These are phyloP conservation scores for Apamea anceps DNA, from an alignment of 2,888 invertebrate genomes.

Conservation along the genomic window DNA sequence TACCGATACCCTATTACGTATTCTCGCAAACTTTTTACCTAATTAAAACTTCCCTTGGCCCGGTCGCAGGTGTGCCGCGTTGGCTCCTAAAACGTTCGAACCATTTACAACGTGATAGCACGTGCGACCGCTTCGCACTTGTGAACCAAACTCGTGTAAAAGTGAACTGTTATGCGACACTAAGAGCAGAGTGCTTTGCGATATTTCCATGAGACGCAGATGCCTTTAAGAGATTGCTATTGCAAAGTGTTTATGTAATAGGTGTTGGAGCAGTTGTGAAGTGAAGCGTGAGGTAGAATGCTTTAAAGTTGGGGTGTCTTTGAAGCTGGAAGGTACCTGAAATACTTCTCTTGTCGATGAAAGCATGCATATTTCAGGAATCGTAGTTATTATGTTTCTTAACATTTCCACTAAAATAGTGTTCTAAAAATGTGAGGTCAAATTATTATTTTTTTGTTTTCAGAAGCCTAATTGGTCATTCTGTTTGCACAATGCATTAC, in stretches of 20 bases:
- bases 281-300: conserved; percentile 23
- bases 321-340: conserved; percentile 16
- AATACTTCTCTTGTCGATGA: conserved; percentile 1
- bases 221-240: conserved; percentile 69
- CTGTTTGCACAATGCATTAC: not conserved
- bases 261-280: conserved; percentile 53
- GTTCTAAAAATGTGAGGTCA: not conserved
- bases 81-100: conserved; percentile 80
- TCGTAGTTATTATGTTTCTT: too few relatives aligned
- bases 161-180: conserved; percentile 81
- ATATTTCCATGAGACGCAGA: conserved; percentile 82
- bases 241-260: conserved; percentile 62
- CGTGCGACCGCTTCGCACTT: conserved; percentile 86
- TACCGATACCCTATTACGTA: conserved; percentile 57
- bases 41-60: conserved; percentile 76
- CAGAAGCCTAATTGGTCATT: too few relatives aligned
- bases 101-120: conserved; percentile 81
- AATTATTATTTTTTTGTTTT: not conserved
- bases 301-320: conserved; percentile 29
- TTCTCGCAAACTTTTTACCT: conserved; percentile 70
- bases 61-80: conserved; percentile 82
- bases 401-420: not conserved
- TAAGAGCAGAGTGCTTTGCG: conserved; percentile 75
- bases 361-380: not conserved
- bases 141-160: conserved; percentile 81